phyloP scores from a whole-genome alignment of 2,888 invertebrate genomes.

The Litoditis marina region DNA sequence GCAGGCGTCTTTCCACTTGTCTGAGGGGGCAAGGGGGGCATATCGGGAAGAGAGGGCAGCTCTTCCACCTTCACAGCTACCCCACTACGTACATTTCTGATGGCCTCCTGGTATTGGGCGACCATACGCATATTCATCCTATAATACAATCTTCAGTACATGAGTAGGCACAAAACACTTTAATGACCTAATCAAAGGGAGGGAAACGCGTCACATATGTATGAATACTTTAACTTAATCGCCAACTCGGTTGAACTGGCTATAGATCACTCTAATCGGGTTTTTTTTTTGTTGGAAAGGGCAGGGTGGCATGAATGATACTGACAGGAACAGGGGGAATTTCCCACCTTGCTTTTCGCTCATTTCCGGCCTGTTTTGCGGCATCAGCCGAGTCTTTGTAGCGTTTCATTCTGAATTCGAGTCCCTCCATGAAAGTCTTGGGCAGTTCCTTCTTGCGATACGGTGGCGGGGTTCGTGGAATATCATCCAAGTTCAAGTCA shows the following conservation, averaged over 20 bases:
- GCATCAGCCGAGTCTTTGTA: slow-evolving; percentile 43
- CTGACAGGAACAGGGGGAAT: neutral
- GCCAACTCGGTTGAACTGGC: no score
- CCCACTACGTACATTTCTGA: slow-evolving; percentile 31
- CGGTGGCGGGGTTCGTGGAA: slow-evolving; percentile 53
- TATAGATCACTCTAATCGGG: no score
- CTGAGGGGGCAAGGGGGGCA: slow-evolving; percentile 39
- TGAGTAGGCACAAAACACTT: no score
- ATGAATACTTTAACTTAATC: no score
- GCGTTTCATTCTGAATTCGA: slow-evolving; percentile 35
- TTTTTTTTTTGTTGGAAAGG: no score
- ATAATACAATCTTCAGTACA: no score
- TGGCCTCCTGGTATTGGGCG: slow-evolving; percentile 48
- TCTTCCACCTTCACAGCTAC: slow-evolving; percentile 31
- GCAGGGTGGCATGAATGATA: neutral
- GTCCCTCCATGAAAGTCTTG: slow-evolving; percentile 29
- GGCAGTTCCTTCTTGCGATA: slow-evolving; percentile 30
- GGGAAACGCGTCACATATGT: no score
- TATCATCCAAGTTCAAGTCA: slow-evolving; percentile 49
- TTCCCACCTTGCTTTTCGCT: slow-evolving; percentile 34
- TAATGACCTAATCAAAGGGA: no score
- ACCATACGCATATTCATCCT: slow-evolving; percentile 47
- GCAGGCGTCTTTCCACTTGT: neutral
- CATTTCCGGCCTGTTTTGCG: slow-evolving; percentile 45
- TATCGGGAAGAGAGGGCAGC: slow-evolving; percentile 47